Percentiles rank a stretch among this genome's conserved stretches.
Conservation (phyloP, 1,140 invertebrate genomes). For the Drosophila watanabei region DNA sequence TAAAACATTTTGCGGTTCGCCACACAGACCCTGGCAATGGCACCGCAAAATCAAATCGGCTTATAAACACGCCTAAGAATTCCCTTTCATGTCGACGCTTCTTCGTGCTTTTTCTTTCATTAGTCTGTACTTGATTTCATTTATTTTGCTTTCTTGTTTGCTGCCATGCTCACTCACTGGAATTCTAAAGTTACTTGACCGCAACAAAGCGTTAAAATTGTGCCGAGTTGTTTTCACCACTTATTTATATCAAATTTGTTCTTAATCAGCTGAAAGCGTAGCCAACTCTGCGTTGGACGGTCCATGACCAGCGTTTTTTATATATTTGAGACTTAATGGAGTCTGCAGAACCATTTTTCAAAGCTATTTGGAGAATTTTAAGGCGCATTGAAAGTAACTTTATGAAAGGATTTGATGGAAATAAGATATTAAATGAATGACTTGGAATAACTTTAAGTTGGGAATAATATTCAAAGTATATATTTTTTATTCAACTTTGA, state of each 20-base stretch:
- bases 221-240: slow-evolving; percentile 63
- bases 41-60: slow-evolving; percentile 64
- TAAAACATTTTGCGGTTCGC: slow-evolving; percentile 68
- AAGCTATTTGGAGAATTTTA: neutral
- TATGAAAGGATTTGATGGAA: slow-evolving; percentile 9
- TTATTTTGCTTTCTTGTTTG: slow-evolving; percentile 34
- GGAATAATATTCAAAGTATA: neutral
- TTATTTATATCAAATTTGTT: slow-evolving; percentile 56
- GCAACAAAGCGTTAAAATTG: slow-evolving; percentile 74
- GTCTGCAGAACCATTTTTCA: slow-evolving; percentile 9
- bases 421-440: neutral
- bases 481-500: neutral
- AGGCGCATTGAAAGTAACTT: neutral
- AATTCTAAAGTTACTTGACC: slow-evolving; percentile 73
- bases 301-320: slow-evolving; percentile 36
- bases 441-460: neutral
- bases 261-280: slow-evolving; percentile 53
- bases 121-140: slow-evolving; percentile 63
- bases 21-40: slow-evolving; percentile 1
- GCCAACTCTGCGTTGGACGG: slow-evolving; percentile 26
- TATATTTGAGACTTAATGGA: slow-evolving; percentile 28
- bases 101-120: slow-evolving; percentile 72
- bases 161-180: slow-evolving; percentile 28
- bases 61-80: slow-evolving; percentile 61
- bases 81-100: slow-evolving; percentile 62